Evolutionary conservation across 1,140 invertebrate genomes (phyloP).

Genomic region (Cydia strobilella): DNA sequence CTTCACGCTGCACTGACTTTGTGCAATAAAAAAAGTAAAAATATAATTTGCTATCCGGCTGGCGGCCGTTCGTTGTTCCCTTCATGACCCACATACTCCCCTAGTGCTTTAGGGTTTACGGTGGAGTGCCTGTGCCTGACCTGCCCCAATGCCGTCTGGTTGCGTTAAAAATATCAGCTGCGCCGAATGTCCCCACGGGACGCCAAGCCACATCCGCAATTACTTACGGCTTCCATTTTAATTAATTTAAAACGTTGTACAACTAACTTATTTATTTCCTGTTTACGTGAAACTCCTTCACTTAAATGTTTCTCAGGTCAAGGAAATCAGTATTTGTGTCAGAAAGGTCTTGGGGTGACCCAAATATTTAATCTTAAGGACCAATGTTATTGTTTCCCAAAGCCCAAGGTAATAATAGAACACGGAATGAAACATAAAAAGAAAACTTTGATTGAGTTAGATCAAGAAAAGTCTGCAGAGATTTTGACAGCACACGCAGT

Average conservation of each 20-base stretch:
- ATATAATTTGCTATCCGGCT: conserved; percentile 58
- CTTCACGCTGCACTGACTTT: conserved; percentile 46
- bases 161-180: conserved; percentile 69
- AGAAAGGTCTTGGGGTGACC: neutral
- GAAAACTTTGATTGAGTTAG: neutral
- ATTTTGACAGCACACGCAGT: too few species aligned
- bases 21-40: conserved; percentile 44
- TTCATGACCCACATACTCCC: conserved; percentile 75
- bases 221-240: conserved; percentile 38
- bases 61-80: conserved; percentile 53
- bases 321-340: conserved; percentile 19
- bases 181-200: conserved; percentile 47
- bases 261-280: neutral
- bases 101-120: conserved; percentile 72
- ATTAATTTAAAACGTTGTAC: conserved; percentile 7
- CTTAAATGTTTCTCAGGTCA: conserved; percentile 10
- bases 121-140: conserved; percentile 71
- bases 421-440: neutral
- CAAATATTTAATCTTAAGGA: neutral
- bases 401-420: neutral
- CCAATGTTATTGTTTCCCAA: neutral
- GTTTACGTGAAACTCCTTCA: neutral
- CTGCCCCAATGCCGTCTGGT: conserved; percentile 64
- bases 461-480: too few species aligned
- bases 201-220: conserved; percentile 55